Base-by-base conservation (phyloP, 1,140 invertebrate species). In the Drosophila arizonae region DNA sequence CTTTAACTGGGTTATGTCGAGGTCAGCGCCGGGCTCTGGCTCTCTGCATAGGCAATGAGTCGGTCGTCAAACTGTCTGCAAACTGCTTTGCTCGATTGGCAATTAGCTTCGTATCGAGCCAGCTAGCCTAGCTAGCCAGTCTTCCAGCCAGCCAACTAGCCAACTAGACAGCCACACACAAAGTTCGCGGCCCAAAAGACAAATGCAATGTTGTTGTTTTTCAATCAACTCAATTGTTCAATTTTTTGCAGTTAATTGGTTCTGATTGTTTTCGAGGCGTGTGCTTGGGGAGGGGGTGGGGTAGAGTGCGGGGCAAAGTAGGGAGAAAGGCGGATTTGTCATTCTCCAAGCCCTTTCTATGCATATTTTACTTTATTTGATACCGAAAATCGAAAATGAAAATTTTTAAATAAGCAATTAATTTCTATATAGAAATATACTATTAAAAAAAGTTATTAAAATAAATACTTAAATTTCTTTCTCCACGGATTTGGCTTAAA, bases 241-340 rank as follows among this genome's bases (percentile, higher is more conserved):
- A 84, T 88, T 82, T 85, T 39, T 39, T 39, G 36, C 79, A 73
- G 85, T 87, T 87, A 87, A 87, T 87, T 87, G 84, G 84, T 88
- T 88, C 79, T 87, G 84, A 87, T 87, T 87, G 85, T 84, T 87
- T 87, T 87, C 73, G 60, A 76, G 84, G 84, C 85, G 84, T 87
- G 84, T 79, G 65, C 66, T 11, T 17, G 17, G 33, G 2, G 8
- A 9, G 2, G 43, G 43, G 13, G 43, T 6, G 43, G 43, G 11
- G 43, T 5, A 15, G 11, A 33, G 33, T 2, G 8, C 6, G 6
- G 33, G 33, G 33, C 33, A 33, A 0, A 24, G 21, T 3, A 24
- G 5, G 6, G 28, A 30, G 28, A 30, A 30, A 30, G 4, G 28
- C 28, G 6, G 6, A 8, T 33, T 33, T 33, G 33, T 33, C 33